Evolutionary conservation across 2,888 invertebrate species (phyloP).

Genomic region (Ypsolopha sequella): DNA sequence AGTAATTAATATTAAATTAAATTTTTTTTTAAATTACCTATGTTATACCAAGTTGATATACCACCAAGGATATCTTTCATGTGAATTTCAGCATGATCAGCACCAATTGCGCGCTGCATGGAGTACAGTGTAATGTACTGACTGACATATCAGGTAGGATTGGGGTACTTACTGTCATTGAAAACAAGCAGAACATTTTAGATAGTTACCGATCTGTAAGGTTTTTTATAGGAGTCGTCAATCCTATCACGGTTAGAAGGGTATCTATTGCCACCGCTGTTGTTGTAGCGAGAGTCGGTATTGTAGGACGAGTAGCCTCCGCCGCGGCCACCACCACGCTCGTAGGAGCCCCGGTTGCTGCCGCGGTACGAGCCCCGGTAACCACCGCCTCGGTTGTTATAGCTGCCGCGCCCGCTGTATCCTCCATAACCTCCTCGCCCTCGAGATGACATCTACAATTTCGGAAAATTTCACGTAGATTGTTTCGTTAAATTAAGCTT

Average conservation of each 20-base stretch:
- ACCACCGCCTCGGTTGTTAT: constrained; percentile 40
- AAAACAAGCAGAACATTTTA: constrained; percentile 4
- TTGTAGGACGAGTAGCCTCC: constrained; percentile 53
- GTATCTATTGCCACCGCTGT: constrained; percentile 44
- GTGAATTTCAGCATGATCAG: too few relatives aligned
- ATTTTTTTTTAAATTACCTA: too few relatives aligned
- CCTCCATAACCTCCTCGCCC: constrained; percentile 55
- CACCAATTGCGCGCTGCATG: too few relatives aligned
- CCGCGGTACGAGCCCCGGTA: constrained; percentile 57
- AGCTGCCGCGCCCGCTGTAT: constrained; percentile 38
- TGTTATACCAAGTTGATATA: too few relatives aligned
- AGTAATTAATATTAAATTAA: too few relatives aligned
- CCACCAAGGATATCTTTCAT: too few relatives aligned
- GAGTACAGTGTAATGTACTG: too few relatives aligned
- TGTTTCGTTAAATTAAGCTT: too few relatives aligned
- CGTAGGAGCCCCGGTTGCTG: constrained; percentile 46
- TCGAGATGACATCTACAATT: constrained; percentile 52
- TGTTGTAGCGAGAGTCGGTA: constrained; percentile 51
- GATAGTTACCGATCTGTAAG: constrained; percentile 55
- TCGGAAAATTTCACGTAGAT: background rate
- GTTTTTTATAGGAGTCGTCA: constrained; percentile 60
- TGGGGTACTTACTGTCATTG: too few relatives aligned
- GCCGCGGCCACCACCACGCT: constrained; percentile 50
- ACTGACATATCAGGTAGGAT: too few relatives aligned
- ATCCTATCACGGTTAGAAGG: constrained; percentile 46